Base-by-base conservation (phyloP, 1,140 invertebrate genomes). In the Anoplophora glabripennis region DNA sequence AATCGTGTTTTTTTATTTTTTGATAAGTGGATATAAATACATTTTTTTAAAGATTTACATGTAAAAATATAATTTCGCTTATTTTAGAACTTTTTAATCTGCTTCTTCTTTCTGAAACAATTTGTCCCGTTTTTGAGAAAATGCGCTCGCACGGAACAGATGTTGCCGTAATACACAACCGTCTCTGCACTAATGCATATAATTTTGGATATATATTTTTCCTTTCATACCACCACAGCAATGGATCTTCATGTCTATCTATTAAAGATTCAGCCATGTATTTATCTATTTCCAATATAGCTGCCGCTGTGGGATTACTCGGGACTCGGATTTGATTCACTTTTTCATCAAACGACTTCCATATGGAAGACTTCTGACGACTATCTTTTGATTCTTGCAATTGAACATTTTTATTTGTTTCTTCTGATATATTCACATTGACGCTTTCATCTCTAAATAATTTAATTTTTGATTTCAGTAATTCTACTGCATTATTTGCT, bases 131-230 rank as follows among this genome's bases (percentile, higher is more conserved):
- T 12, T 61, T 64, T 0, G 61, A 64, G 60, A 70, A 66, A 14
- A 67, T 38, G 37, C 63, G 51, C 57, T 72, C 69, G 34, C 64
- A 71, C 9, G 67, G 68, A 10, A 66, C 66, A 17, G 63, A 70
- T 15, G 66, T 67, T 10, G 66, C 61, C 2, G 58, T 34, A 47
- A 65, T 59, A 12, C 66, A 61, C 14, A 70, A 52, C 61, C 65
- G 61, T 61, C 61, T 68, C 48, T 45, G 53, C 44, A 60, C 64
- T 47, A 62, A 8, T 9, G 57, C 36, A 48, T 63, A 64, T 15
- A 71, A 51, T 28, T 41, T 28, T 36, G 70, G 65, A 44, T 63
- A 70, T 37, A 57, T 21, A 4, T 61, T 40, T 53, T 65, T 64
- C 47, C 63, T 59, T n/a, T 54, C n/a, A 8, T 66, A 38, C 61